Base-by-base conservation (phyloP, 2,113 vertebrate genomes). In the Holacanthus passer region DNA sequence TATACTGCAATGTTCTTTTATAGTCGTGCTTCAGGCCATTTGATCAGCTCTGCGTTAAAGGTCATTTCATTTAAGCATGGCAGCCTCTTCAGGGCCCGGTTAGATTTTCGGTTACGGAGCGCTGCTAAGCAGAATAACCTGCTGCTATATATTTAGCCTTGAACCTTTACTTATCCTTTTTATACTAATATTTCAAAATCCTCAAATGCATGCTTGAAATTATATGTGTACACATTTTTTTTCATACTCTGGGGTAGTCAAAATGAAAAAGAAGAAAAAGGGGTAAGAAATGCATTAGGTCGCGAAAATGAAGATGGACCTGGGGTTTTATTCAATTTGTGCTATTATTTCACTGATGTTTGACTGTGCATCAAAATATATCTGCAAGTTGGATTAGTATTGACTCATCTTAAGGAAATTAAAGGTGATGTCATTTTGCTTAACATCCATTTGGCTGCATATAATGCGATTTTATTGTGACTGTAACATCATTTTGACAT, bases 41-140 rank as follows among this genome's bases (percentile, higher is more conserved):
- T 91, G 91, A 93, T 92, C 93, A 89, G 88, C 91, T 92, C 79
- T 68, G 86, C 87, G 62, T 89, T 93, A 91, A 94, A 93, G 91
- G 91, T 94, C 91, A 89, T 91, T 92, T 88, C 89, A 81, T 91
- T 90, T 90, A 90, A 85, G 85, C 84, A 53, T 74, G 71, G 86
- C 83, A 67, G 80, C 73, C 48, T 84, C 80, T 92, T 85, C 77
- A 56, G 71, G 82, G 59, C 80, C 20, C 24, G 65, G 63, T 80
- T 83, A 73, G 58, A 77, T 43, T 76, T 47, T 77, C 7, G 7
- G 72, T 56, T 79, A 67, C 31, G 47, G 74, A 63, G 52, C 31
- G 22, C 56, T 64, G 77, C 79, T 81, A 75, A 86, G 79, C 78
- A 91, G 72, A 87, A 86, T 72, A 87, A 88, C 74, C 77, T 82